These are phyloP conservation scores for Triplophysa dalaica DNA, from an alignment of 2,113 vertebrate genomes.

Conservation along the genomic window DNA sequence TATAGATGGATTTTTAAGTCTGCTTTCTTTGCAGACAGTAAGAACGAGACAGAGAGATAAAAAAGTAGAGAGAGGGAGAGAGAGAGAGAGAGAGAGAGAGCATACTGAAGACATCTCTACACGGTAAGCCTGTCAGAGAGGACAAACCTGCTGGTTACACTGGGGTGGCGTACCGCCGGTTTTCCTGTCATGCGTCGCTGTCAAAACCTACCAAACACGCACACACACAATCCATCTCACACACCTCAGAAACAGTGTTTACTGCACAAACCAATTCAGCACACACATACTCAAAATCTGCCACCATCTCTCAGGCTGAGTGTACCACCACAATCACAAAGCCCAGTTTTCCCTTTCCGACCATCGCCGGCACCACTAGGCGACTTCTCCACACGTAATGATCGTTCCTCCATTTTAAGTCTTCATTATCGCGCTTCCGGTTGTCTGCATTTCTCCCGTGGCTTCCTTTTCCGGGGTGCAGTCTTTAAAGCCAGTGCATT, in stretches of 20 bases:
- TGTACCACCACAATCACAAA: neutral
- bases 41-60: conserved; percentile 5
- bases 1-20: conserved; percentile 18
- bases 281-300: neutral
- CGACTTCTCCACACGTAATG: conserved; percentile 2
- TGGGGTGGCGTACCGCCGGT: conserved; percentile 18
- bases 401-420: conserved; percentile 33
- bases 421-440: conserved; percentile 4
- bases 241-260: conserved; percentile 19
- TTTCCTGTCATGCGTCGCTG: conserved; percentile 37
- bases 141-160: conserved; percentile 47
- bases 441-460: neutral
- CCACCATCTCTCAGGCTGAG: conserved; percentile 13
- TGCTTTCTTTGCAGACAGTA: conserved; percentile 17
- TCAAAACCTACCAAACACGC: conserved; percentile 20
- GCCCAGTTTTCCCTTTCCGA: neutral
- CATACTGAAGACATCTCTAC: conserved; percentile 29
- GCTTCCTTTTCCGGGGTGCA: conserved; percentile 14
- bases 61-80: conserved; percentile 22
- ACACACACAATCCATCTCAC: conserved; percentile 16
- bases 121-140: conserved; percentile 21
- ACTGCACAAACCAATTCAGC: conserved; percentile 19
- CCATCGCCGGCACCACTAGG: conserved; percentile 3
- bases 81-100: conserved; percentile 22
- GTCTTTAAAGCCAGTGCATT: conserved; percentile 20